Evolutionary conservation across 2,888 invertebrate species (phyloP).

Genomic region (Melinaea menophilus): DNA sequence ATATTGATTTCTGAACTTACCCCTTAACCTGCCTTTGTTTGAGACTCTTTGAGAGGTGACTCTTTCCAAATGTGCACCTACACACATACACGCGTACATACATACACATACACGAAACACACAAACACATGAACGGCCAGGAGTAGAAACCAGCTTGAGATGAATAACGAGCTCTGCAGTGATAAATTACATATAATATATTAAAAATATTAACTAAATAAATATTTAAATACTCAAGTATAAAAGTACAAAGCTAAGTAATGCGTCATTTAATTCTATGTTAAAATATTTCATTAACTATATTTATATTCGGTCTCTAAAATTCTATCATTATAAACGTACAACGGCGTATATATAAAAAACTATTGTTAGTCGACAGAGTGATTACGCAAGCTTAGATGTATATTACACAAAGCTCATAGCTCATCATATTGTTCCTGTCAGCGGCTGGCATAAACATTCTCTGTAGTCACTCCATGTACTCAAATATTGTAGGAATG

Average conservation of each 20-base stretch:
- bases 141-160: slow-evolving; percentile 95
- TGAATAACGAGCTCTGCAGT: slow-evolving; percentile 86
- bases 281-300: too few relatives aligned
- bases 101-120: too few relatives aligned
- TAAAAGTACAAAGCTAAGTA: too few relatives aligned
- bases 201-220: too few relatives aligned
- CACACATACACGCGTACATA: slow-evolving; percentile 47
- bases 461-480: slow-evolving; percentile 1
- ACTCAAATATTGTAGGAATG: not conserved
- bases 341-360: not conserved
- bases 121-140: slow-evolving; percentile 93
- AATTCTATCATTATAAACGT: not conserved
- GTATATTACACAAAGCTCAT: not conserved
- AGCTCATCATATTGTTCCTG: not conserved
- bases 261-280: too few relatives aligned
- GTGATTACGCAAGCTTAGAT: slow-evolving; percentile 2
- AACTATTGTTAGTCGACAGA: not conserved
- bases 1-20: slow-evolving; percentile 70
- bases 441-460: not conserved
- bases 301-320: too few relatives aligned
- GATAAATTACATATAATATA: too few relatives aligned
- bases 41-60: slow-evolving; percentile 94
- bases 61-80: slow-evolving; percentile 99
- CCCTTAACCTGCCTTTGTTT: slow-evolving; percentile 93
- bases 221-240: too few relatives aligned